Evolutionary conservation across 2,888 invertebrate species (phyloP).

Genomic region (Malthinus flaveolus): DNA sequence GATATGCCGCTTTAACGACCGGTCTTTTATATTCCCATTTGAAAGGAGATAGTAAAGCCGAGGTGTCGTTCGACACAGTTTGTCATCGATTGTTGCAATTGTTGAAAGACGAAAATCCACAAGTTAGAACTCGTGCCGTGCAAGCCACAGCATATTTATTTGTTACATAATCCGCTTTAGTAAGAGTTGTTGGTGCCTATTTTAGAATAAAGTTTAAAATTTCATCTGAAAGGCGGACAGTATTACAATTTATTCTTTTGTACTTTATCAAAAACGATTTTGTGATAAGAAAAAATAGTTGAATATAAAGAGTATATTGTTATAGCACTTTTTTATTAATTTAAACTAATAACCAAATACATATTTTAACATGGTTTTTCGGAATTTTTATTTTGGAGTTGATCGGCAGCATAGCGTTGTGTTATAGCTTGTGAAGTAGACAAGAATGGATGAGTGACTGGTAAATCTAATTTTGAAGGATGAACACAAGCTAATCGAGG

Average conservation of each 20-base stretch:
- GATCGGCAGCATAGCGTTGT: conserved; percentile 11
- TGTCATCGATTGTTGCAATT: conserved; percentile 60
- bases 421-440: conserved; percentile 48
- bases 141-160: conserved; percentile 59
- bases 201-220: not conserved
- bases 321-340: conserved; percentile 3
- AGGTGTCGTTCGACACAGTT: conserved; percentile 53
- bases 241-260: conserved; percentile 5
- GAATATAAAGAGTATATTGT: not conserved
- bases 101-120: conserved; percentile 59
- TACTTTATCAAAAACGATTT: conserved; percentile 1
- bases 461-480: conserved; percentile 41
- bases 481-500: conserved; percentile 43
- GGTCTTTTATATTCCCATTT: conserved; percentile 50
- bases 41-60: conserved; percentile 43
- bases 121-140: conserved; percentile 61
- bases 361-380: not conserved
- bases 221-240: conserved; percentile 3
- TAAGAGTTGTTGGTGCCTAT: too few relatives aligned
- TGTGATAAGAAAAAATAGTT: not conserved
- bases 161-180: conserved; percentile 33
- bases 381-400: not conserved
- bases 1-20: conserved; percentile 59
- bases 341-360: conserved; percentile 2
- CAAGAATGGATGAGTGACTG: conserved; percentile 46